These are phyloP conservation scores for Tonatia bakeri DNA, from an alignment of 2,113 vertebrate species.

Conservation along the genomic window DNA sequence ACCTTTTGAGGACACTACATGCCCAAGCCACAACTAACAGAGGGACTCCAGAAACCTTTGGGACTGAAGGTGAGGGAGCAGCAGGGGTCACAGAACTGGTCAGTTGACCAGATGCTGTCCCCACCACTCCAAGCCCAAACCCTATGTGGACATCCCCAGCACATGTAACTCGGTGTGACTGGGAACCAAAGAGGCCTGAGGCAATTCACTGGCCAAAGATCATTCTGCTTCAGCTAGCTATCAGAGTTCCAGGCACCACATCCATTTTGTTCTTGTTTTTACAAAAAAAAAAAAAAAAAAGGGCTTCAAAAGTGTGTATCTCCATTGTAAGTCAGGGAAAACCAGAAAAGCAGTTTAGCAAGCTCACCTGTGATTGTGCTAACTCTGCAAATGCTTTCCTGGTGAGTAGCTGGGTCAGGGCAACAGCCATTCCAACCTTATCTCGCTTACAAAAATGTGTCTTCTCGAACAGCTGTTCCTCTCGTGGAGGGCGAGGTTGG, in stretches of 20 bases:
- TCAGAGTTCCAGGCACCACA: background rate
- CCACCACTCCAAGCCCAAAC: background rate
- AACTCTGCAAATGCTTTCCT: background rate
- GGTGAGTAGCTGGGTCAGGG: background rate
- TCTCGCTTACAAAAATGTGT: background rate
- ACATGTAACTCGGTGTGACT: background rate
- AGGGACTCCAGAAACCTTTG: background rate
- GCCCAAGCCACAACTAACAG: background rate
- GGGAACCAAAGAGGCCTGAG: background rate
- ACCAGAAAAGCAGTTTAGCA: background rate
- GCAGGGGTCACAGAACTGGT: background rate
- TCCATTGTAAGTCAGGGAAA: background rate
- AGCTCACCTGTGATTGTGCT: background rate
- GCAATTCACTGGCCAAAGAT: background rate
- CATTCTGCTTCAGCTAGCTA: background rate
- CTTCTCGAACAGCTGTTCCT: background rate
- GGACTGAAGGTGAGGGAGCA: background rate
- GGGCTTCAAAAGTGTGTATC: background rate
- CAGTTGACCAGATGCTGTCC: background rate
- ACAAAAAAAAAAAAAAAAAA: background rate
- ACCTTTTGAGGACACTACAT: background rate
- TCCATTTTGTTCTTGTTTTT: background rate
- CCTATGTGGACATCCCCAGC: background rate
- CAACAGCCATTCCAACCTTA: background rate
- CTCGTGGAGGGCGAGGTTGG: background rate